These are phyloP conservation scores for Parapristionchus giblindavisi DNA, from an alignment of 2,888 invertebrate species.

Conservation along the genomic window DNA sequence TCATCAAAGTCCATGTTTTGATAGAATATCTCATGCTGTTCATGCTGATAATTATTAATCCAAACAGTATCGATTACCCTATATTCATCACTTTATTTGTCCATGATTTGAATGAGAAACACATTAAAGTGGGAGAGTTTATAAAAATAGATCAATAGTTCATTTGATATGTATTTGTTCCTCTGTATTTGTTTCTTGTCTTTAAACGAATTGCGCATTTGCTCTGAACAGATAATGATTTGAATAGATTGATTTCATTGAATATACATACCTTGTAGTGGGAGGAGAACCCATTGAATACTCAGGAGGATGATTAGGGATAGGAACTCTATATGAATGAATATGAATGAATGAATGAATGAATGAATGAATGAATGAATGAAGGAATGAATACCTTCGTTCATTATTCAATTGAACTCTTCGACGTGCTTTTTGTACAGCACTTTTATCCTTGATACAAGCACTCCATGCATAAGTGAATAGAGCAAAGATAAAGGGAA, in stretches of 20 bases:
- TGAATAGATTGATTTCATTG: not conserved
- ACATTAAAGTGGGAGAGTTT: too few relatives aligned
- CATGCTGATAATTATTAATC: constrained; percentile 7
- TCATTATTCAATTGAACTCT: constrained; percentile 61
- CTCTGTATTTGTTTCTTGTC: too few relatives aligned
- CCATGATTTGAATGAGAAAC: too few relatives aligned
- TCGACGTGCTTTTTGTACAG: constrained; percentile 55
- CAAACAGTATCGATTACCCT: too few relatives aligned
- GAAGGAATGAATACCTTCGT: constrained; percentile 47
- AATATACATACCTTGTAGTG: not conserved
- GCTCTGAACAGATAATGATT: not conserved
- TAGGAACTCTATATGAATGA: constrained; percentile 3
- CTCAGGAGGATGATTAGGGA: constrained; percentile 31
- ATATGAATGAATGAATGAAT: not conserved
- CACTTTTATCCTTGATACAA: constrained; percentile 59
- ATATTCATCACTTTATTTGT: too few relatives aligned
- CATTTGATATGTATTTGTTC: too few relatives aligned
- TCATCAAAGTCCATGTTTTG: constrained; percentile 59
- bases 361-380: not conserved
- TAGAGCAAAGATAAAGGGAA: constrained; percentile 60
- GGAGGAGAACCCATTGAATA: constrained; percentile 26
- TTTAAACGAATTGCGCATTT: constrained; percentile 26
- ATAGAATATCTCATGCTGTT: constrained; percentile 56
- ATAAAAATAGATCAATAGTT: too few relatives aligned
- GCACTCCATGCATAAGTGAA: constrained; percentile 64